Base-by-base conservation (phyloP, 2,888 invertebrate species). In the Tenodera sinensis region DNA sequence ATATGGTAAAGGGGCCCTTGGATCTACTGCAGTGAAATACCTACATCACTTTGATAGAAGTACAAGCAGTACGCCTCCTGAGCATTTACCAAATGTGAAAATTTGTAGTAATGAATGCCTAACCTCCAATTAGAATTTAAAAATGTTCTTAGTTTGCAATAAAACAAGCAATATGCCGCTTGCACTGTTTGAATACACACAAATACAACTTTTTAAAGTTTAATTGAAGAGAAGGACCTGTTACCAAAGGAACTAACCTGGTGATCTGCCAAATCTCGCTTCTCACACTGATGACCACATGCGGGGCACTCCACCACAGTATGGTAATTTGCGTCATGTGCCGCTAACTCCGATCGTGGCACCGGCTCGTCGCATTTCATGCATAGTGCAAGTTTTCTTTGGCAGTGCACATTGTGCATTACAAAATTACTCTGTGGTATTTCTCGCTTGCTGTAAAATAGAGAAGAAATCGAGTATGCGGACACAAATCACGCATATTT, bases 401-500 rank as follows among this genome's bases (percentile, higher is more conserved):
- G 94, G 92, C 97, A 97, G 93, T 96, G 96, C 90, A 96, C 95
- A 28, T 94, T 94, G 93, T 97, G 97, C 93, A 96, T 96, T 3
- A 95, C 95, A 94, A 95, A 96, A 93, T 97, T 97, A 88, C 93
- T 93, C 12, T 94, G 93, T 0, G 96, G 96, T 88, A 97, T 96
- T 91, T 96, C 96, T 84, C 95, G 94, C 92, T 96, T 96, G 93
- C 96, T 96, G 94, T 25, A 71, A 71, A 71, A 93, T 93, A 89
- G 90, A 89, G 90, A 90, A 90, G 90, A 28, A 4, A 20, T 9
- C 28, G 9, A 84, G 2, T 90, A 12, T 0, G 30, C 27, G 0
- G 25, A 90, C 89, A 81, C 88, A 90, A 47, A 88, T 30, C 8
- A 25, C 4, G 4, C 1, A 84, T 8, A 87, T 71, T 20, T 20